Evolutionary conservation across 2,113 vertebrate species (phyloP).

Genomic region (Ceratotherium simum): DNA sequence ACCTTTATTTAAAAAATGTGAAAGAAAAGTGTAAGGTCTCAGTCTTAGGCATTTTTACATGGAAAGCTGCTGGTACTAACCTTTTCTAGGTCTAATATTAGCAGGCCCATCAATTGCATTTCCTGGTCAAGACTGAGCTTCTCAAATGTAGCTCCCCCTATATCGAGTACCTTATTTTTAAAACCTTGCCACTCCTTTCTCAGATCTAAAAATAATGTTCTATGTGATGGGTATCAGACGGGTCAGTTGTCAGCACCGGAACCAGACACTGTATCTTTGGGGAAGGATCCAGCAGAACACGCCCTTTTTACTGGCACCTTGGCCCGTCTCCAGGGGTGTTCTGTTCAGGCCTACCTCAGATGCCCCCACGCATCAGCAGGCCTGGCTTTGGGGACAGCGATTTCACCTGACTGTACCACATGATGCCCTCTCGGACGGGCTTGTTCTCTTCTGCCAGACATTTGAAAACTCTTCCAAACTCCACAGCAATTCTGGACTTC

Average conservation of each 20-base stretch:
- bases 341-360: background rate
- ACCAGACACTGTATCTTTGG: constrained; percentile 42
- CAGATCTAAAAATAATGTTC: constrained; percentile 69
- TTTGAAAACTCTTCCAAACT: constrained; percentile 35
- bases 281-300: constrained; percentile 26
- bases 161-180: constrained; percentile 60
- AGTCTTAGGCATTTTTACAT: background rate
- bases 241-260: constrained; percentile 10
- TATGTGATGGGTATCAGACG: background rate
- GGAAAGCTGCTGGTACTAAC: background rate
- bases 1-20: background rate
- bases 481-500: background rate
- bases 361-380: background rate
- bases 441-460: constrained; percentile 46
- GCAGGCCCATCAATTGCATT: background rate
- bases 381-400: background rate
- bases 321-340: background rate
- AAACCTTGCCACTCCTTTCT: constrained; percentile 47
- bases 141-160: background rate
- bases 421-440: background rate
- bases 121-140: constrained; percentile 2
- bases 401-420: constrained; percentile 15
- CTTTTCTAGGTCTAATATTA: background rate
- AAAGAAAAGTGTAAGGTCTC: background rate
- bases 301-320: background rate